phyloP scores from a whole-genome alignment of 2,888 invertebrate genomes.

The Seladonia tumulorum region DNA sequence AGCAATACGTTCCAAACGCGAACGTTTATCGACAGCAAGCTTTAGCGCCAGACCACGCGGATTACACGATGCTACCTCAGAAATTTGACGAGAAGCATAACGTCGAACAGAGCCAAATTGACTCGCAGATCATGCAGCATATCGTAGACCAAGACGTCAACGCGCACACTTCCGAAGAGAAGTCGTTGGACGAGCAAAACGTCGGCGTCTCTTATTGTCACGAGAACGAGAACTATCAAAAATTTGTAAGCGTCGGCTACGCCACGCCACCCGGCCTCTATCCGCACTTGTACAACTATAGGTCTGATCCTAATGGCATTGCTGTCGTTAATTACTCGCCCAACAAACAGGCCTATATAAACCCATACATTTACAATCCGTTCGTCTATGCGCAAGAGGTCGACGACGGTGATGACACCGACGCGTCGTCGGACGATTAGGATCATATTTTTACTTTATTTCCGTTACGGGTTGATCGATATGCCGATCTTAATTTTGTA shows the following conservation, averaged over 20 bases:
- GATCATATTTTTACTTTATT: slow-evolving; percentile 57
- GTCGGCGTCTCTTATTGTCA: slow-evolving; percentile 60
- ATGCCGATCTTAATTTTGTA: slow-evolving; percentile 63
- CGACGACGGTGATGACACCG: slow-evolving; percentile 73
- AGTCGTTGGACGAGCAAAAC: slow-evolving; percentile 52
- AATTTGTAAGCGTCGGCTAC: slow-evolving; percentile 75
- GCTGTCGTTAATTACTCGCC: slow-evolving; percentile 81
- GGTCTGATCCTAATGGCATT: slow-evolving; percentile 76
- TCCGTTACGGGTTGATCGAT: slow-evolving; percentile 38
- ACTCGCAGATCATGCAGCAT: slow-evolving; percentile 49
- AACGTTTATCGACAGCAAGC: slow-evolving; percentile 78
- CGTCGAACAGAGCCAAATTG: slow-evolving; percentile 43
- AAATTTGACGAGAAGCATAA: slow-evolving; percentile 55
- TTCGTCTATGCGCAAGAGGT: slow-evolving; percentile 72
- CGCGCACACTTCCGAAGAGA: slow-evolving; percentile 60
- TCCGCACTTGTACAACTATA: slow-evolving; percentile 80
- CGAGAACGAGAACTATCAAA: slow-evolving; percentile 66
- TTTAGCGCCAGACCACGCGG: slow-evolving; percentile 74
- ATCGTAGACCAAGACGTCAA: slow-evolving; percentile 48
- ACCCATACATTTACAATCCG: slow-evolving; percentile 78
- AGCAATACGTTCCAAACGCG: slow-evolving; percentile 73
- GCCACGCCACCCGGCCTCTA: slow-evolving; percentile 75
- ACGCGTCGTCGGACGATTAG: slow-evolving; percentile 78
- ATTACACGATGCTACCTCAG: slow-evolving; percentile 70
- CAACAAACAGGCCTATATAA: slow-evolving; percentile 78